Percentiles rank a stretch among this genome's conserved stretches.
phyloP scores from a whole-genome alignment of 1,140 invertebrate genomes.

The Drosophila prosaltans region DNA sequence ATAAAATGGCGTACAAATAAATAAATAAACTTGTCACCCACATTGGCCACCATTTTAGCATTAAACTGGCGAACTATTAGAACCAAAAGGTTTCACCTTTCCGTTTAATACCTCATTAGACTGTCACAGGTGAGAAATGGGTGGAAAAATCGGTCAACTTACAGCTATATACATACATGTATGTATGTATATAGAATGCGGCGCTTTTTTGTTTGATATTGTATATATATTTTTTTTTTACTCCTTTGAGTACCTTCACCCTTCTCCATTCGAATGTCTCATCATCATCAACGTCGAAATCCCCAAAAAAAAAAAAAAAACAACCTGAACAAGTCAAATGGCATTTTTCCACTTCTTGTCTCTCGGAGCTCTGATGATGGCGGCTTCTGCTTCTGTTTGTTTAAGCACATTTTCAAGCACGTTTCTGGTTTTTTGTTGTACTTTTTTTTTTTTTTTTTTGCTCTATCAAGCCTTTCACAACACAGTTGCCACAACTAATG shows the following conservation, averaged over 20 bases:
- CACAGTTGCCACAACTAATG: constrained; percentile 69
- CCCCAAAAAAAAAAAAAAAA: not conserved
- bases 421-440: constrained; percentile 20
- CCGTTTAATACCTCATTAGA: not conserved
- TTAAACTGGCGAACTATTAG: too few relatives aligned
- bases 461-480: constrained; percentile 46
- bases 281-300: constrained; percentile 5
- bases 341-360: constrained; percentile 24
- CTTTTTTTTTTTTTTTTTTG: constrained; percentile 12
- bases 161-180: not conserved
- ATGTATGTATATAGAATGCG: not conserved
- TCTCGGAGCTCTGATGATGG: constrained; percentile 27
- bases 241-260: not conserved
- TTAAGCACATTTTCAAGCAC: constrained; percentile 39
- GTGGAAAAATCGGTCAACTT: not conserved
- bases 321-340: constrained; percentile 9
- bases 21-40: constrained; percentile 44
- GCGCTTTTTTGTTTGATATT: not conserved
- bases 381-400: constrained; percentile 65
- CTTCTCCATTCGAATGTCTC: constrained; percentile 7
- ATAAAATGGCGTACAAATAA: too few relatives aligned
- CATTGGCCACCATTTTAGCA: constrained; percentile 8
- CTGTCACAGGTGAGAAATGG: not conserved
- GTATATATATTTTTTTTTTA: not conserved
- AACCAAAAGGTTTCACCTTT: too few relatives aligned